Percentiles rank a stretch among this genome's conserved stretches.
These are phyloP conservation scores for Melikaiella ostensackeni DNA, from an alignment of 2,888 invertebrate genomes.

Conservation along the genomic window DNA sequence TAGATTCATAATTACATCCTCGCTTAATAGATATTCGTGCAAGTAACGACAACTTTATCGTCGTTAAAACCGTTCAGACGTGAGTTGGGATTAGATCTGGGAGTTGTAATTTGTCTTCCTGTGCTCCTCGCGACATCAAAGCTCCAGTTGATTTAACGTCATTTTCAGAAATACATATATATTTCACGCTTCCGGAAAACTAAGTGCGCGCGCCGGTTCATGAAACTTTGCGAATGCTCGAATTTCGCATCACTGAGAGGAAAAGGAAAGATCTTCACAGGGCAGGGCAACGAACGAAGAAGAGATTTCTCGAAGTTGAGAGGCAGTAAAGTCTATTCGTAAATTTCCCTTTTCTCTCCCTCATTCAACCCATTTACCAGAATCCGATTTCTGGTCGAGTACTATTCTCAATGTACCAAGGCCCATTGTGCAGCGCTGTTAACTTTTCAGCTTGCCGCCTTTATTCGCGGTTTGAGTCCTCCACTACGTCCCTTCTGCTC, in stretches of 20 bases:
- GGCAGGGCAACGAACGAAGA: not conserved
- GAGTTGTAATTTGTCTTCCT: slow-evolving; percentile 2
- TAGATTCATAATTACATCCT: slow-evolving; percentile 1
- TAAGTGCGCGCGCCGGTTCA: not conserved
- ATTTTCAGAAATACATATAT: not conserved
- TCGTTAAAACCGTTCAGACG: not conserved
- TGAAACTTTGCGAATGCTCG: not conserved
- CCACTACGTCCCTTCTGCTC: not conserved
- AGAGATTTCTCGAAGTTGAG: slow-evolving; percentile 18
- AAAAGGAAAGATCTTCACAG: not conserved
- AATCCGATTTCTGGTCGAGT: slow-evolving; percentile 23
- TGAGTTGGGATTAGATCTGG: not conserved
- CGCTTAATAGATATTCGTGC: not conserved
- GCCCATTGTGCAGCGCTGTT: slow-evolving; percentile 42
- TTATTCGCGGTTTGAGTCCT: slow-evolving; percentile 39
- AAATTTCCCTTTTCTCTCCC: slow-evolving; percentile 21
- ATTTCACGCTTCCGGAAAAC: not conserved
- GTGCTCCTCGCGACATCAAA: slow-evolving; percentile 1
- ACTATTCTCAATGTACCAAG: slow-evolving; percentile 36
- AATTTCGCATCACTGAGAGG: not conserved
- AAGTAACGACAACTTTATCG: not conserved
- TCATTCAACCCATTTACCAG: slow-evolving; percentile 26
- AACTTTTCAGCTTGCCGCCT: slow-evolving; percentile 42
- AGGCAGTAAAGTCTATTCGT: slow-evolving; percentile 13
- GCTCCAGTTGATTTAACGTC: not conserved